phyloP scores from a whole-genome alignment of 2,888 invertebrate genomes.

The Eurytoma californica region DNA sequence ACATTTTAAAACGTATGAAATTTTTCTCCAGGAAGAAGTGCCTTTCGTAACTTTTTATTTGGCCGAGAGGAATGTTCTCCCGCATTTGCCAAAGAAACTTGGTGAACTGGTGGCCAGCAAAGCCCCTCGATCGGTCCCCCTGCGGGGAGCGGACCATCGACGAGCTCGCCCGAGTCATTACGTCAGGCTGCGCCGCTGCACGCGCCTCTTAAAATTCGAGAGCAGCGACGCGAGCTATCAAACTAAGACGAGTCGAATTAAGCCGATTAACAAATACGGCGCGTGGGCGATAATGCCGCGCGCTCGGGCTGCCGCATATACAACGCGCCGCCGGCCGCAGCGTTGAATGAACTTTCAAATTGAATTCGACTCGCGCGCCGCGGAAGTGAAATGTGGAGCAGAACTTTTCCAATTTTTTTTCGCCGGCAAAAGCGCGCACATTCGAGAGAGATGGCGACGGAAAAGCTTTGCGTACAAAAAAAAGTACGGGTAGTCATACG shows the following conservation, averaged over 20 bases:
- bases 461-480: not conserved
- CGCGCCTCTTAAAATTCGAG: not conserved
- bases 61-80: too few relatives aligned
- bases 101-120: too few relatives aligned
- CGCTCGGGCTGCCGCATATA: too few relatives aligned
- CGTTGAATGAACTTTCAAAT: not conserved
- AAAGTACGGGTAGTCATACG: constrained; percentile 8
- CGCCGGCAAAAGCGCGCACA: not conserved
- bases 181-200: constrained; percentile 11
- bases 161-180: constrained; percentile 13
- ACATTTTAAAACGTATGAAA: too few relatives aligned
- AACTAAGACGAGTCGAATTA: constrained; percentile 11
- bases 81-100: too few relatives aligned
- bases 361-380: not conserved
- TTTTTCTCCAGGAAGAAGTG: too few relatives aligned
- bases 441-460: not conserved
- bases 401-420: not conserved
- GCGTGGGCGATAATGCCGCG: constrained; percentile 11
- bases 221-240: not conserved
- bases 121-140: too few relatives aligned
- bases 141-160: too few relatives aligned
- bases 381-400: not conserved
- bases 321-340: not conserved
- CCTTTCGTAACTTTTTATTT: too few relatives aligned
- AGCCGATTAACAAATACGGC: constrained; percentile 26